These are phyloP conservation scores for Trachythela sp. DNA, from an alignment of 64 coral and sea anemone genomes.

Conservation along the genomic window DNA sequence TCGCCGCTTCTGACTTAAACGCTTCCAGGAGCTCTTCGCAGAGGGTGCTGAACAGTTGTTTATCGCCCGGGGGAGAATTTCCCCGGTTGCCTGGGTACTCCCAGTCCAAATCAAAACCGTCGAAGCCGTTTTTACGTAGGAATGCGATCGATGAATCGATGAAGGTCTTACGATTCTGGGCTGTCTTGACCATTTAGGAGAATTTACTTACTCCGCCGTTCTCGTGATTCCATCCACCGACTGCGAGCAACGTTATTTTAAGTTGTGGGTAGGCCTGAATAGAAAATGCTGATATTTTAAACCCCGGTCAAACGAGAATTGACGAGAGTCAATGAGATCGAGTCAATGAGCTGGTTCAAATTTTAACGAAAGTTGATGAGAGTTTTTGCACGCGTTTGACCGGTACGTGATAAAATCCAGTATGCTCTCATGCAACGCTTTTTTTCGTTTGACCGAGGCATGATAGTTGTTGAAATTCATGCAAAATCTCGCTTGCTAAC, in stretches of 20 bases:
- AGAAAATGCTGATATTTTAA: no score
- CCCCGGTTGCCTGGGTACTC: conserved; percentile 61
- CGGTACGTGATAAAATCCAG: no score
- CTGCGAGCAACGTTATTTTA: conserved; percentile 41
- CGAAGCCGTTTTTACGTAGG: conserved; percentile 46
- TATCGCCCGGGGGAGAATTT: conserved; percentile 57
- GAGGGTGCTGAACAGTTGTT: conserved; percentile 58
- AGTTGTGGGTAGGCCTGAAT: conserved; percentile 30
- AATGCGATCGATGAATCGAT: conserved; percentile 42
- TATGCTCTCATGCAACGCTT: no score
- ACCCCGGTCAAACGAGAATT: no score
- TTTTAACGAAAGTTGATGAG: no score
- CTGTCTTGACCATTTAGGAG: conserved; percentile 43
- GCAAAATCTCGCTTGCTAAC: no score
- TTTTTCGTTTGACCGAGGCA: no score
- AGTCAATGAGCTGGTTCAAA: no score
- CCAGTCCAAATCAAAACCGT: conserved; percentile 74
- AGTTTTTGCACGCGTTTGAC: no score
- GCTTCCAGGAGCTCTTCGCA: conserved; percentile 55
- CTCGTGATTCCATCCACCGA: conserved; percentile 71
- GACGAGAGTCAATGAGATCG: no score
- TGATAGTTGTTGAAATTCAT: no score
- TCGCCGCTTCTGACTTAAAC: conserved; percentile 34
- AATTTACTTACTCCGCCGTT: conserved; percentile 29
- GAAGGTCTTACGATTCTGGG: conserved; percentile 39